Conservation (phyloP, 2,113 vertebrate species). For the Paramisgurnus dabryanus region DNA sequence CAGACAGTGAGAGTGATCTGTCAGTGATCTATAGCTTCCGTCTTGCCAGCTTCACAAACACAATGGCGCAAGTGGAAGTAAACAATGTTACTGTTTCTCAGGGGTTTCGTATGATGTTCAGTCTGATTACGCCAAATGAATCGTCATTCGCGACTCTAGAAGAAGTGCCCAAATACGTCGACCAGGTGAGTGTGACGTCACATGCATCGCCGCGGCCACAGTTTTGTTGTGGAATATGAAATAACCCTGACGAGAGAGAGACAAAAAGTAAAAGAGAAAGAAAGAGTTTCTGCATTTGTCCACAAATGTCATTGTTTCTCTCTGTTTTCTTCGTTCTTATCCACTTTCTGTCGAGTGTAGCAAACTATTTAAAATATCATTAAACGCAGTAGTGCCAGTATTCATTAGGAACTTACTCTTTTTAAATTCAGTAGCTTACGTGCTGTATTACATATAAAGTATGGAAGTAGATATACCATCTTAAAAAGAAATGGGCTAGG, state of each 20-base stretch:
- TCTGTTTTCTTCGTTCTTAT: background rate
- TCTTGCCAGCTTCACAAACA: no score
- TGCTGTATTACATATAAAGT: no score
- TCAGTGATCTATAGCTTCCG: background rate
- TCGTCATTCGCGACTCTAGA: constrained; percentile 78
- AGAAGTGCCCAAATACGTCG: constrained; percentile 83
- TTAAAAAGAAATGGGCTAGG: no score
- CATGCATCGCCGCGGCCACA: no score
- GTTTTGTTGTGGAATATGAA: no score
- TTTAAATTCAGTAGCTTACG: no score
- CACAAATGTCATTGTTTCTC: background rate
- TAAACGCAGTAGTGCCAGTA: no score
- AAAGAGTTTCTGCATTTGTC: background rate
- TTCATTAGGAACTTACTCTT: no score
- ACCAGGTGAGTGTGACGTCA: constrained; percentile 77
- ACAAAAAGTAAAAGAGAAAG: background rate
- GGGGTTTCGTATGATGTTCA: constrained; percentile 79
- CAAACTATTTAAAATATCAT: no score
- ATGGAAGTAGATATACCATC: no score
- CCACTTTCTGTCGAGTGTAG: no score
- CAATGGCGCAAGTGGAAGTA: constrained; percentile 1
- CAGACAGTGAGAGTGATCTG: background rate
- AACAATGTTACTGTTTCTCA: constrained; percentile 56
- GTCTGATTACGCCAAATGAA: constrained; percentile 78
- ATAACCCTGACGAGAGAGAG: background rate